Percentiles rank a stretch among this genome's conserved stretches.
Evolutionary conservation across 2,113 vertebrate genomes (phyloP).

Genomic region (Anser cygnoides): DNA sequence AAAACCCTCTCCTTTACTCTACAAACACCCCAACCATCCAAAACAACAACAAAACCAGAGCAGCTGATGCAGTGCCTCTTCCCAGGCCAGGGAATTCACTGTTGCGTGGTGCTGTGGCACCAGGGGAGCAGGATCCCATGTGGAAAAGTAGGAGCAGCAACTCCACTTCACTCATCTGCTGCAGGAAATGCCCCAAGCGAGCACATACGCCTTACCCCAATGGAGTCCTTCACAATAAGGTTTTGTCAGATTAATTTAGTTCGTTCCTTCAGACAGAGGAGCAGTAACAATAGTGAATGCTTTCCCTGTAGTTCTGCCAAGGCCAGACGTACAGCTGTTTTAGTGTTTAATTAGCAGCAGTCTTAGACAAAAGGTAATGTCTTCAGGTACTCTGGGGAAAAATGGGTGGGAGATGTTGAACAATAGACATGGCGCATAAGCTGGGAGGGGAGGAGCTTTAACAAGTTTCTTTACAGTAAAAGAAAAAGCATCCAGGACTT

Average conservation of each 20-base stretch:
- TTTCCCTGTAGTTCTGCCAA: constrained; percentile 35
- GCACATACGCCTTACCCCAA: neutral
- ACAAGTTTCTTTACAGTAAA: neutral
- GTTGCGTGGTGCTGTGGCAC: neutral
- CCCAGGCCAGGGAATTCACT: neutral
- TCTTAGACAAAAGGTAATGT: neutral
- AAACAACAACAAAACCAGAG: neutral
- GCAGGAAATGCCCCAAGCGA: neutral
- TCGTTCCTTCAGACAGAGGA: neutral
- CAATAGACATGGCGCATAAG: neutral
- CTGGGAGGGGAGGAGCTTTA: neutral
- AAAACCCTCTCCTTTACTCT: neutral
- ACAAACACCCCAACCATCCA: neutral
- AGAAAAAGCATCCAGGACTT: neutral
- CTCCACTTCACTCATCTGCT: neutral
- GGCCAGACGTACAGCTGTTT: constrained; percentile 13
- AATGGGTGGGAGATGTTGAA: neutral
- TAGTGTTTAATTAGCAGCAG: constrained; percentile 2
- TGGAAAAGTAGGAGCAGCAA: neutral
- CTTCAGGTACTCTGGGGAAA: neutral
- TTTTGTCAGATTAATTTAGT: neutral
- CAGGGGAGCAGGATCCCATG: neutral
- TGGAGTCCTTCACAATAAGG: neutral
- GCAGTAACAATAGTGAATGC: constrained; percentile 25
- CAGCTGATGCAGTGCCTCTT: neutral